Percentiles rank a stretch among this genome's conserved stretches.
Evolutionary conservation across 2,113 vertebrate species (phyloP).

Genomic region (Terrapene triunguis): DNA sequence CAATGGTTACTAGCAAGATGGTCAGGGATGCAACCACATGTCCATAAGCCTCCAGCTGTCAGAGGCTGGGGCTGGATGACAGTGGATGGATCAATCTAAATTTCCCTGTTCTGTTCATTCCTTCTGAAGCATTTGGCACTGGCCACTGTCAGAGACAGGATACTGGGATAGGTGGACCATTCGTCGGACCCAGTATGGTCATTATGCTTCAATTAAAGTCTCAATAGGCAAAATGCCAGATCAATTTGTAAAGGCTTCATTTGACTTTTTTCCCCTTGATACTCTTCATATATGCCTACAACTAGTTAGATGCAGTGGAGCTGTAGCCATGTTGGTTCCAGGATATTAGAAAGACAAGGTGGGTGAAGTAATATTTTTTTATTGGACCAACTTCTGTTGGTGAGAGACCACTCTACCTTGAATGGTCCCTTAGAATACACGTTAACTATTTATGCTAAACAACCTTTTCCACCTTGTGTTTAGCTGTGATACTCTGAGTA

Average conservation of each 20-base stretch:
- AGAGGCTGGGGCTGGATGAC: neutral
- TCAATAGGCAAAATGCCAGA: neutral
- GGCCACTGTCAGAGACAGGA: neutral
- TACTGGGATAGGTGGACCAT: neutral
- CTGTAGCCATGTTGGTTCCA: neutral
- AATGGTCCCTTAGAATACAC: neutral
- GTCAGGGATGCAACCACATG: neutral
- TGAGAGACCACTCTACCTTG: neutral
- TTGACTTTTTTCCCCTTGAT: neutral
- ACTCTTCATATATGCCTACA: neutral
- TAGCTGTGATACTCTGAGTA: neutral
- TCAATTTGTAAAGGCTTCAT: neutral
- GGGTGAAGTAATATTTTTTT: neutral
- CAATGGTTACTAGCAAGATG: neutral
- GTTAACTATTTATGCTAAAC: neutral
- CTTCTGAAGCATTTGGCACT: neutral
- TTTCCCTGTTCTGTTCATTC: neutral
- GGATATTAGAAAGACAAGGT: neutral
- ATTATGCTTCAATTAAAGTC: neutral
- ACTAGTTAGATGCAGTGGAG: neutral
- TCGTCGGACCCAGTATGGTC: neutral
- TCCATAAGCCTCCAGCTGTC: neutral
- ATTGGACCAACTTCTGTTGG: too few species aligned
- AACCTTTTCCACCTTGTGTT: neutral
- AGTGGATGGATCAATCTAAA: neutral